Evolutionary conservation across 92 coral and sea anemone genomes (phyloP).

Genomic region (Hydrozoanthus gracilis): DNA sequence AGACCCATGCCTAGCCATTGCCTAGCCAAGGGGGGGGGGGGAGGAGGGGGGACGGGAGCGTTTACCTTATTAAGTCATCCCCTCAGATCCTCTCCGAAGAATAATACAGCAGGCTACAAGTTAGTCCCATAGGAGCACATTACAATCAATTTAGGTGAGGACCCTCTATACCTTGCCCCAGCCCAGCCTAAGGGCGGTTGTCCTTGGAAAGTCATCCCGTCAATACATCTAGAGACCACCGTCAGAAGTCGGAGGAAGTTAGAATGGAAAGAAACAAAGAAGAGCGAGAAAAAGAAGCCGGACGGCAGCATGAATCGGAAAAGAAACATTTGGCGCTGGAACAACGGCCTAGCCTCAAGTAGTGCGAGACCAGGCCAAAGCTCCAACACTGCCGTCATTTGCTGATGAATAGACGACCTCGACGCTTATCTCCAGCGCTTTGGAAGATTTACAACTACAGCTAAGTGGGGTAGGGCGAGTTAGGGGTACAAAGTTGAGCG

Average conservation of each 20-base stretch:
- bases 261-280: slow-evolving; percentile 34
- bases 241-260: slow-evolving; percentile 35
- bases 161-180: too few relatives aligned
- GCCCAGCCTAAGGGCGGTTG: too few relatives aligned
- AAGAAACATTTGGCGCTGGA: neutral
- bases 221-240: neutral
- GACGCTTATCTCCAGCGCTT: slow-evolving; percentile 61
- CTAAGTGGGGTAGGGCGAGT: slow-evolving; percentile 51
- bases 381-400: slow-evolving; percentile 66
- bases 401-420: slow-evolving; percentile 64
- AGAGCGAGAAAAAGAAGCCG: slow-evolving; percentile 2
- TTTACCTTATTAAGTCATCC: too few relatives aligned
- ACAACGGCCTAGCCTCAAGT: neutral
- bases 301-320: neutral
- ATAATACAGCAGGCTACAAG: too few relatives aligned
- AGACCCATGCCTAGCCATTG: too few relatives aligned
- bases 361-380: slow-evolving; percentile 36
- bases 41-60: too few relatives aligned
- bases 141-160: too few relatives aligned
- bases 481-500: slow-evolving; percentile 67
- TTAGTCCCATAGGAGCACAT: too few relatives aligned
- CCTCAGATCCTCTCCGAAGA: too few relatives aligned
- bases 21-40: too few relatives aligned
- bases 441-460: slow-evolving; percentile 60
- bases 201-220: too few relatives aligned